Percentiles rank a stretch among this genome's conserved stretches.
phyloP scores from a whole-genome alignment of 2,888 invertebrate species.

The Teleogryllus oceanicus region DNA sequence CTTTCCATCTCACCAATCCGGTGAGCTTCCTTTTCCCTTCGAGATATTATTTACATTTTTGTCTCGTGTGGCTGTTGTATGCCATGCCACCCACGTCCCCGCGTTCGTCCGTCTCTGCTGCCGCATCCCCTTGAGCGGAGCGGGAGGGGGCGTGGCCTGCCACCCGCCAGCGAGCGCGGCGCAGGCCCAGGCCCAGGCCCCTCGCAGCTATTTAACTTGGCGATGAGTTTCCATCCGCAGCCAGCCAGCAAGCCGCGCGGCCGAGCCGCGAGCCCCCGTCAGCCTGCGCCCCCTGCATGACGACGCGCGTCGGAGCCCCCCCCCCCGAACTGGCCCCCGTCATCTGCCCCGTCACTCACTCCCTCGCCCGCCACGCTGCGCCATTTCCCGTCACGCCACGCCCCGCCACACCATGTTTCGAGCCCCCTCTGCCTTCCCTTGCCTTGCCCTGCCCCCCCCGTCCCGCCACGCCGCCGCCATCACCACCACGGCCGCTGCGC shows the following conservation, averaged over 20 bases:
- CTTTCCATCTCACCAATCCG: too few relatives aligned
- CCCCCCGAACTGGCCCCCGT: too few relatives aligned
- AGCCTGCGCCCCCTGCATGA: not conserved
- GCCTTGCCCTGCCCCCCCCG: too few relatives aligned
- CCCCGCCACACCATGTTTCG: too few relatives aligned
- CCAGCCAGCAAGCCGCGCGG: not conserved
- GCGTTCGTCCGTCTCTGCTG: not conserved
- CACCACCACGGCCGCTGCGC: not conserved
- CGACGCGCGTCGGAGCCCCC: not conserved
- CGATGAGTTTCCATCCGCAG: conserved; percentile 18
- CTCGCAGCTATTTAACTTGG: conserved; percentile 12
- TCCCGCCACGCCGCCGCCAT: not conserved
- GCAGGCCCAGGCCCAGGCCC: not conserved
- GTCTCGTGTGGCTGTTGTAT: not conserved
- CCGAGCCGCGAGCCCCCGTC: not conserved
- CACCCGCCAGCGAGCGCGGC: too few relatives aligned
- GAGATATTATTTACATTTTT: too few relatives aligned
- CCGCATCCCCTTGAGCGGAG: not conserved
- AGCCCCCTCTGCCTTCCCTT: too few relatives aligned
- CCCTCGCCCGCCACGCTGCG: too few relatives aligned
- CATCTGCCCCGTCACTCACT: too few relatives aligned
- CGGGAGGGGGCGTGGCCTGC: too few relatives aligned
- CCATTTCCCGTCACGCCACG: too few relatives aligned
- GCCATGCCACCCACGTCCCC: not conserved
- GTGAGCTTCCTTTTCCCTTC: too few relatives aligned